These are phyloP conservation scores for Sylvietta virens DNA, from an alignment of 2,113 vertebrate species.

Conservation along the genomic window DNA sequence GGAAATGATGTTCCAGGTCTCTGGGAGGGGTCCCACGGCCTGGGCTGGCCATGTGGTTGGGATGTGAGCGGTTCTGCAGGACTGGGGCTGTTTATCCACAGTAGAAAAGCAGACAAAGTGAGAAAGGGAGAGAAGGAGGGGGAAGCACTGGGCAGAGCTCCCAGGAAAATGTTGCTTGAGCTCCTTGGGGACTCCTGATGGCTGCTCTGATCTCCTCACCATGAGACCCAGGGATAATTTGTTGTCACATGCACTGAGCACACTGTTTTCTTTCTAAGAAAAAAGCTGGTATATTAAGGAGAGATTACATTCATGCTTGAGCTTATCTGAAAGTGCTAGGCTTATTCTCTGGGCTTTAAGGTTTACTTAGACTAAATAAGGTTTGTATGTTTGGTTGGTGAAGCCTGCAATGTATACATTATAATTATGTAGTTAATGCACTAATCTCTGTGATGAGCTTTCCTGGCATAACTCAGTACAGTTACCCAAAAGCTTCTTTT, in stretches of 20 bases:
- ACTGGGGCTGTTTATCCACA: accelerated
- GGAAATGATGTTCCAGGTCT: background rate
- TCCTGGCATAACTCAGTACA: background rate
- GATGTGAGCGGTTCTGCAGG: background rate
- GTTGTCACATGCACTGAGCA: background rate
- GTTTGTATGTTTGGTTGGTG: background rate
- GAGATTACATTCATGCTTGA: background rate
- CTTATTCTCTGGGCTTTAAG: background rate
- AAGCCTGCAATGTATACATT: background rate
- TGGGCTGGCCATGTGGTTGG: background rate
- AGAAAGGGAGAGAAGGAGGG: background rate
- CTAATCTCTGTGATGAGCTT: slow-evolving; percentile 13
- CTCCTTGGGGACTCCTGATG: background rate
- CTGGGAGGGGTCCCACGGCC: background rate
- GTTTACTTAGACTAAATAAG: background rate
- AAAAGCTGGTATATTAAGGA: background rate
- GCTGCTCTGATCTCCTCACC: background rate
- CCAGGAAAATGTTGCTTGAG: background rate
- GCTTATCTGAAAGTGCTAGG: background rate
- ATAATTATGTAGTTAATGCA: slow-evolving; percentile 1
- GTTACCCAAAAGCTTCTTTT: slow-evolving; percentile 12
- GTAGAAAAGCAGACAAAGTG: background rate
- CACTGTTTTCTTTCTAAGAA: background rate
- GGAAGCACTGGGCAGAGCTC: background rate
- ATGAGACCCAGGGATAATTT: background rate